Percentiles rank a stretch among this genome's conserved stretches.
Conservation (phyloP, 1,140 invertebrate species). For the Macrotrachela quadricornifera region DNA sequence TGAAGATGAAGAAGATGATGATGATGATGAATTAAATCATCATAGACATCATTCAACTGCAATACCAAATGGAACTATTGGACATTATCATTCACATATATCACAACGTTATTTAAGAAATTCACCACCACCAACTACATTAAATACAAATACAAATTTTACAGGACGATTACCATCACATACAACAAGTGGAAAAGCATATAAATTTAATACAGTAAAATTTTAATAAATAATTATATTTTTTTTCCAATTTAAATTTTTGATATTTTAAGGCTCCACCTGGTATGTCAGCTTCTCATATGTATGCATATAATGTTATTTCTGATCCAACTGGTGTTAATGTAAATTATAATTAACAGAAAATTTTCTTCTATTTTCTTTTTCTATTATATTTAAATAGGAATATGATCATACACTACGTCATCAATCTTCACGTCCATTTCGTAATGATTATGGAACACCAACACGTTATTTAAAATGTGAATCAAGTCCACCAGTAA, state of each 20-base stretch:
- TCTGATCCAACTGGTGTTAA: too few species aligned
- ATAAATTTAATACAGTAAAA: too few species aligned
- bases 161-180: too few species aligned
- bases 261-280: constrained; percentile 51
- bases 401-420: constrained; percentile 25
- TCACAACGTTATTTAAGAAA: neutral
- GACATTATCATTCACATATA: neutral
- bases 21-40: too few species aligned
- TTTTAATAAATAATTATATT: too few species aligned
- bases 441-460: constrained; percentile 19
- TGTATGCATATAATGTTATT: constrained; percentile 36
- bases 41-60: neutral
- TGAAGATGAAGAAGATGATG: too few species aligned
- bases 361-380: neutral
- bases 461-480: constrained; percentile 35
- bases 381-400: constrained; percentile 51
- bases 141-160: too few species aligned
- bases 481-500: constrained; percentile 53
- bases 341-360: too few species aligned
- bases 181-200: neutral
- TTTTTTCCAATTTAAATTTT: too few species aligned
- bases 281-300: constrained; percentile 61
- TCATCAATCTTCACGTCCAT: neutral
- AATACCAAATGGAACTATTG: neutral
- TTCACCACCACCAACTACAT: neutral